Conservation (phyloP, 2,797 vertebrate species). For the Myoxocephalus aenaeus region DNA sequence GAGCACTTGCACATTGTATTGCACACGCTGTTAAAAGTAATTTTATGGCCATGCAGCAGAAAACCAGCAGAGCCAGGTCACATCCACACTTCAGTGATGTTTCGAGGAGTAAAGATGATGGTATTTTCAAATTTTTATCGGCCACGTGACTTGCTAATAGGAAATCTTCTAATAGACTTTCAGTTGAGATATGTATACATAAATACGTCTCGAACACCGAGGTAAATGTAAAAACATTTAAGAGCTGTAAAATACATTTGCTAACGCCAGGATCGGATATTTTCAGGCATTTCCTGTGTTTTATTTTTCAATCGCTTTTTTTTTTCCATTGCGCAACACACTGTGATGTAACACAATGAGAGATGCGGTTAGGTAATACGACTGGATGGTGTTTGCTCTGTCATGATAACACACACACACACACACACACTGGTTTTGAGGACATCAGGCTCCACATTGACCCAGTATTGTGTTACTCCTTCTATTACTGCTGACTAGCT, state of each 20-base stretch:
- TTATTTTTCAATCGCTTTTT: constrained; percentile 2
- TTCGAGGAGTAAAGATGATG: background rate
- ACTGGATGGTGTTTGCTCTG: constrained; percentile 53
- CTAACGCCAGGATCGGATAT: background rate
- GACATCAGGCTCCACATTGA: constrained; percentile 57
- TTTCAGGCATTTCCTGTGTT: constrained; percentile 33
- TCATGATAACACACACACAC: constrained; percentile 49
- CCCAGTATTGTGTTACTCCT: constrained; percentile 72
- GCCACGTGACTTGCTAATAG: background rate
- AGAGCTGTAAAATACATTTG: background rate
- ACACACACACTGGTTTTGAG: constrained; percentile 43
- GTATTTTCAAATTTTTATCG: constrained; percentile 1
- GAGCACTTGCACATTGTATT: constrained; percentile 32
- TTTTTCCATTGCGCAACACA: constrained; percentile 42
- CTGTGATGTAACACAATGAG: constrained; percentile 61
- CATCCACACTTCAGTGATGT: background rate
- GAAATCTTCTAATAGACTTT: too few species aligned
- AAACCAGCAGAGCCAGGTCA: constrained; percentile 14
- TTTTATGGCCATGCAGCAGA: constrained; percentile 46
- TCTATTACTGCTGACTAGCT: constrained; percentile 82
- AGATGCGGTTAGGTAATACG: constrained; percentile 57
- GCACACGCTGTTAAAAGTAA: constrained; percentile 41
- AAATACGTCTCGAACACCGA: background rate
- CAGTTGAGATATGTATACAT: background rate
- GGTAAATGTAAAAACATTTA: background rate